These are phyloP conservation scores for Chloropsis hardwickii DNA, from an alignment of 2,113 vertebrate genomes.

Conservation along the genomic window DNA sequence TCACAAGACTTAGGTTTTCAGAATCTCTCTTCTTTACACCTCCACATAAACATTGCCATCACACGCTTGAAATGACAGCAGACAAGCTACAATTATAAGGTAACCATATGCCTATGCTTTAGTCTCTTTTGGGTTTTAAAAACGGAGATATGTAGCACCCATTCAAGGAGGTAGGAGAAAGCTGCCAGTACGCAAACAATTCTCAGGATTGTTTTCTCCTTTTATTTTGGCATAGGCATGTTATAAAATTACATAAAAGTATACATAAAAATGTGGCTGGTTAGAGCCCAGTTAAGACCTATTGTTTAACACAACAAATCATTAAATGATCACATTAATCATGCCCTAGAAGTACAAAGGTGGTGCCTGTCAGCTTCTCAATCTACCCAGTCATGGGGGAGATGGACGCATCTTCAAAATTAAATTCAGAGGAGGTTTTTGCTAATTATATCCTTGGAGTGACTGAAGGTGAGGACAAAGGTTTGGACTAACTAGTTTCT, in stretches of 20 bases:
- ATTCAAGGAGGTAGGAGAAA: neutral
- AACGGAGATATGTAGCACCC: neutral
- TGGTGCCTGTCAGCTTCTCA: neutral
- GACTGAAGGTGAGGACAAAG: neutral
- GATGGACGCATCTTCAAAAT: neutral
- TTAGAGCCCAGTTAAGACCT: neutral
- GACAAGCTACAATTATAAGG: neutral
- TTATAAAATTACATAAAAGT: neutral
- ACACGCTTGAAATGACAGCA: neutral
- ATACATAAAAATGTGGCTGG: neutral
- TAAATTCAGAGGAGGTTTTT: neutral
- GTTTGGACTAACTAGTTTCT: neutral
- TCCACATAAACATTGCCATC: neutral
- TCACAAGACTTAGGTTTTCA: neutral
- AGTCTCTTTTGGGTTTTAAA: neutral
- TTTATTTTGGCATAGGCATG: neutral
- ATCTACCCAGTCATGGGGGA: neutral
- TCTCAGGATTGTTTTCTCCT: neutral
- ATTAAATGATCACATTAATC: neutral
- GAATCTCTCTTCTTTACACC: neutral
- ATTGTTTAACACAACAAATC: neutral
- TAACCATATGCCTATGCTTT: neutral
- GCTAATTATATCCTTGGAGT: neutral
- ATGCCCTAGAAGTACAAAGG: neutral
- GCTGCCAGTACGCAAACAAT: neutral